These are phyloP conservation scores for Automeris io DNA, from an alignment of 2,888 invertebrate species.

Conservation along the genomic window DNA sequence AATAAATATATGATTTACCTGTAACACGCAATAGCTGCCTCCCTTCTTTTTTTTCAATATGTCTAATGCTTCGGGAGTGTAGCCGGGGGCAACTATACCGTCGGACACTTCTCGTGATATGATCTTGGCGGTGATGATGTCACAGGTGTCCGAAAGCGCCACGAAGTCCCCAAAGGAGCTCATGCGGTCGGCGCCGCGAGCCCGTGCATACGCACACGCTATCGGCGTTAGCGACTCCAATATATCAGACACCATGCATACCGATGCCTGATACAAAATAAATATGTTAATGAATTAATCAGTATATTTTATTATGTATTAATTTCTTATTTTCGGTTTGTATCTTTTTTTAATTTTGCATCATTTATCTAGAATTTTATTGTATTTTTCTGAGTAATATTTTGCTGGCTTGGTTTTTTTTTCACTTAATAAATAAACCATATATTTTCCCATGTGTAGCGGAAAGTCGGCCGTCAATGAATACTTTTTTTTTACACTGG, in stretches of 20 bases:
- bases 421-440: too few species aligned
- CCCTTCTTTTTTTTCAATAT: constrained; percentile 96
- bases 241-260: constrained; percentile 96
- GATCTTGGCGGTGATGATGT: constrained; percentile 92
- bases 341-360: too few species aligned
- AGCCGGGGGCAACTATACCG: constrained; percentile 98
- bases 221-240: constrained; percentile 84
- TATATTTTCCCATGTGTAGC: too few species aligned
- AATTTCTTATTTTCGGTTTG: too few species aligned
- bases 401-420: too few species aligned
- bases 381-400: too few species aligned
- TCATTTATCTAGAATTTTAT: too few species aligned
- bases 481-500: too few species aligned
- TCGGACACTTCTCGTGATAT: constrained; percentile 97
- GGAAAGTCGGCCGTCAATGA: too few species aligned
- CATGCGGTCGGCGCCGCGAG: constrained; percentile 98
- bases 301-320: too few species aligned
- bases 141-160: constrained; percentile 94
- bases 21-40: constrained; percentile 92
- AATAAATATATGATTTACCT: constrained; percentile 57
- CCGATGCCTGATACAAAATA: constrained; percentile 79
- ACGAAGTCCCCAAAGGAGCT: constrained; percentile 99
- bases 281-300: constrained; percentile 1
- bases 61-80: constrained; percentile 87
- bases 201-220: constrained; percentile 95